Conservation (phyloP, 2,888 invertebrate genomes). For the Hirtodrosophila cameraria region DNA sequence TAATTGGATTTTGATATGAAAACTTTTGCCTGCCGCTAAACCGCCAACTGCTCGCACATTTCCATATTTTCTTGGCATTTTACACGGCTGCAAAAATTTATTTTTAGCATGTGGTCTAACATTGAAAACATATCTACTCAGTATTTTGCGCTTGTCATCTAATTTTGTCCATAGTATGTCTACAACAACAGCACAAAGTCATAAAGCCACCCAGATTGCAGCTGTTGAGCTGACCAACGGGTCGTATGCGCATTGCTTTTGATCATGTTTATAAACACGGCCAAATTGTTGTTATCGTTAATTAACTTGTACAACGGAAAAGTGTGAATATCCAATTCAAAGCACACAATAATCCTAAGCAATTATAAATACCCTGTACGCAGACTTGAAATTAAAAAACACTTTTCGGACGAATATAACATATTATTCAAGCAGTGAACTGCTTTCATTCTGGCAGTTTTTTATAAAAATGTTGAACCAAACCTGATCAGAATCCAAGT, state of each 20-base stretch:
- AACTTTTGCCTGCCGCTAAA: slow-evolving; percentile 21
- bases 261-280: slow-evolving; percentile 26
- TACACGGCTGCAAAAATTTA: slow-evolving; percentile 56
- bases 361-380: neutral
- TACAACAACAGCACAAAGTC: slow-evolving; percentile 3
- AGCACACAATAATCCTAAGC: neutral
- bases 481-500: no score
- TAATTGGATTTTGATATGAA: slow-evolving; percentile 75
- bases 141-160: slow-evolving; percentile 40
- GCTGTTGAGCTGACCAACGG: slow-evolving; percentile 43
- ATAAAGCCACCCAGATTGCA: slow-evolving; percentile 21
- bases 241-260: slow-evolving; percentile 54
- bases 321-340: no score
- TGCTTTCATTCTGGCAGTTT: no score
- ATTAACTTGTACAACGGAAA: slow-evolving; percentile 18
- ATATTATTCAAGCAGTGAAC: no score
- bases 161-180: slow-evolving; percentile 55
- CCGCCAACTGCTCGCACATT: slow-evolving; percentile 29
- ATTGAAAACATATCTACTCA: slow-evolving; percentile 57
- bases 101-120: slow-evolving; percentile 67
- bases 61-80: slow-evolving; percentile 49
- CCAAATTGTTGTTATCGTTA: slow-evolving; percentile 17
- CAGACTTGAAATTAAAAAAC: no score
- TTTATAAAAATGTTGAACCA: no score
- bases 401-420: no score